These are phyloP conservation scores for Heliconius hermathena DNA, from an alignment of 1,140 invertebrate species.

Conservation along the genomic window DNA sequence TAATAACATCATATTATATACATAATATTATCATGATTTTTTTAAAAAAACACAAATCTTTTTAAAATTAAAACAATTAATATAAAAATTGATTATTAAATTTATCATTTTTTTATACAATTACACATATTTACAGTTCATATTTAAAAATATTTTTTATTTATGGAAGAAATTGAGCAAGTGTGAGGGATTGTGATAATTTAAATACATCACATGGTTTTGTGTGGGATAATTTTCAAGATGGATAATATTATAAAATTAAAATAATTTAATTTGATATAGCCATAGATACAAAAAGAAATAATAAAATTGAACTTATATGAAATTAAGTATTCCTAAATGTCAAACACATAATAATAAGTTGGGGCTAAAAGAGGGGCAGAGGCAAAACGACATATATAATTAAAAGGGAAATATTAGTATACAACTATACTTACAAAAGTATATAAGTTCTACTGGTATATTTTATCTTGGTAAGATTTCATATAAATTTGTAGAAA, in stretches of 20 bases:
- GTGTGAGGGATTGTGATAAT: conserved; percentile 16
- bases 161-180: conserved; percentile 39
- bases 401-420: background rate
- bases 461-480: background rate
- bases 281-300: background rate
- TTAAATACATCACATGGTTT: background rate
- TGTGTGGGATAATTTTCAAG: background rate
- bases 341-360: background rate
- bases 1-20: conserved; percentile 8
- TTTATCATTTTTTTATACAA: conserved; percentile 5
- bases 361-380: background rate
- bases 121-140: conserved; percentile 28
- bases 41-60: background rate
- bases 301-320: too few relatives aligned
- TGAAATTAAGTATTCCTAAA: too few relatives aligned
- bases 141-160: conserved; percentile 26
- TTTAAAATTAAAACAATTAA: background rate
- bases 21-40: background rate
- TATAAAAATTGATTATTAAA: conserved; percentile 5
- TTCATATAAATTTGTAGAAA: conserved; percentile 14
- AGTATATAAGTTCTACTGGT: background rate
- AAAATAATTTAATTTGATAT: background rate
- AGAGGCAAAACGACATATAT: background rate
- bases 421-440: conserved; percentile 9
- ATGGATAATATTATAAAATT: background rate